Base-by-base conservation (phyloP, 2,888 invertebrate genomes). In the Phalera bucephala region DNA sequence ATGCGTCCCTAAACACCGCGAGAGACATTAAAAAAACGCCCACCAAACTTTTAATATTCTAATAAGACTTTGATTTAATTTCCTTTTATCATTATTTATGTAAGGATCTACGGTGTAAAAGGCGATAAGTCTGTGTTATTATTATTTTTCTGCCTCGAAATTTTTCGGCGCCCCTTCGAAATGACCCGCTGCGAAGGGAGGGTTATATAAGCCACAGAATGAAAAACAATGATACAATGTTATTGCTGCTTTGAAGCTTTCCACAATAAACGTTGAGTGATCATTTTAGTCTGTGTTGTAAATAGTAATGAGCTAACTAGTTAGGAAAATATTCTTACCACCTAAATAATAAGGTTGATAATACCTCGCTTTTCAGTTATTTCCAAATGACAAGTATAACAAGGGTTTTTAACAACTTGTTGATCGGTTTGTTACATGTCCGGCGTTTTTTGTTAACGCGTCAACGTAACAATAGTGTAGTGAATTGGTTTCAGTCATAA, bases 21-120 rank as follows among this genome's bases (percentile, higher is more conserved):
- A 78, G 78, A 76, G 85, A 88, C 88, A 88, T 88, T 86, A 87
- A 85, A 87, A 78, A 83, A 81, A 80, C 71, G 77, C 80, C 81
- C 75, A 64, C 72, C 60, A 69, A 86, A 88, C 84, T 89, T 89
- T 89, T 88, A 89, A 89, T 88, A 85, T 85, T 76, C 72, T 86
- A 85, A 87, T 88, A 88, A 86, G 88, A 85, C 78, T 84, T 87
- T 87, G 88, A 89, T 89, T 88, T 89, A 89, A 89, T 88, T 89
- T 87, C 82, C 79, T 72, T 89, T 89, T 88, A 89, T 88, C 85
- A 87, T 89, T 89, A 89, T 89, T 89, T 88, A 89, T 89, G 89
- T 80, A 86, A 78, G 80, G 70, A 74, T 72, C 73, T 76, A 63
- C 69, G 71, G 79, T 68, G 78, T 77, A 59, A 67, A 80, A 85